Evolutionary conservation across 1,140 invertebrate species (phyloP).

Genomic region (Galleria mellonella): DNA sequence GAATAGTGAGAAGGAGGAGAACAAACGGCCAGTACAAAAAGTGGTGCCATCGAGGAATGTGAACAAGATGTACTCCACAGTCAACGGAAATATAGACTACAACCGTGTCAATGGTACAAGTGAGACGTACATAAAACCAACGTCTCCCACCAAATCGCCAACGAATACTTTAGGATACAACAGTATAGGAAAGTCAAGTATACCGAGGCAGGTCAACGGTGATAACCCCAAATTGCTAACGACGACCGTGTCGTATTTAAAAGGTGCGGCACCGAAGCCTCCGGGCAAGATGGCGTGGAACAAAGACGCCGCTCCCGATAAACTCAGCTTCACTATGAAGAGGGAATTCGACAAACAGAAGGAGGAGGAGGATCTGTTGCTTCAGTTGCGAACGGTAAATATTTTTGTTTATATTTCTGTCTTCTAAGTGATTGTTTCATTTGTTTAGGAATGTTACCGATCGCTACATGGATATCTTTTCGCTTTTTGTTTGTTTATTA

Average conservation of each 20-base stretch:
- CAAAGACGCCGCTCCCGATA: slow-evolving; percentile 80
- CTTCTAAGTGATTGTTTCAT: too few relatives aligned
- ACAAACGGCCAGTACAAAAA: slow-evolving; percentile 76
- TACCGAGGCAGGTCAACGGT: slow-evolving; percentile 48
- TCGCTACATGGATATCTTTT: too few relatives aligned
- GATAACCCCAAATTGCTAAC: slow-evolving; percentile 70
- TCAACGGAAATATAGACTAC: slow-evolving; percentile 56
- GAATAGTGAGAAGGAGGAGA: slow-evolving; percentile 53
- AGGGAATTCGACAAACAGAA: slow-evolving; percentile 92
- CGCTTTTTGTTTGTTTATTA: too few relatives aligned
- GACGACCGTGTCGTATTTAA: slow-evolving; percentile 75
- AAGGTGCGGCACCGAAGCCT: slow-evolving; percentile 69
- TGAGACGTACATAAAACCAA: slow-evolving; percentile 82
- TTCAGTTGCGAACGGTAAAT: slow-evolving; percentile 87
- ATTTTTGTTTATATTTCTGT: background rate
- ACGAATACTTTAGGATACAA: slow-evolving; percentile 72
- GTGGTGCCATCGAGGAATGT: slow-evolving; percentile 75
- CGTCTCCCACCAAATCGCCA: slow-evolving; percentile 79
- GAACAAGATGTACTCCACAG: slow-evolving; percentile 56
- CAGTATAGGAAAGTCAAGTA: slow-evolving; percentile 66
- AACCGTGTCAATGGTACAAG: slow-evolving; percentile 58
- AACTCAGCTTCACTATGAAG: slow-evolving; percentile 93
- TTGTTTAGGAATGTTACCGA: too few relatives aligned
- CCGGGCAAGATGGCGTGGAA: slow-evolving; percentile 81
- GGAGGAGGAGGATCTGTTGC: slow-evolving; percentile 90